Evolutionary conservation across 2,888 invertebrate genomes (phyloP), one percentile per base, ranked within the genome.

Genomic region (Apamea anceps): DNA sequence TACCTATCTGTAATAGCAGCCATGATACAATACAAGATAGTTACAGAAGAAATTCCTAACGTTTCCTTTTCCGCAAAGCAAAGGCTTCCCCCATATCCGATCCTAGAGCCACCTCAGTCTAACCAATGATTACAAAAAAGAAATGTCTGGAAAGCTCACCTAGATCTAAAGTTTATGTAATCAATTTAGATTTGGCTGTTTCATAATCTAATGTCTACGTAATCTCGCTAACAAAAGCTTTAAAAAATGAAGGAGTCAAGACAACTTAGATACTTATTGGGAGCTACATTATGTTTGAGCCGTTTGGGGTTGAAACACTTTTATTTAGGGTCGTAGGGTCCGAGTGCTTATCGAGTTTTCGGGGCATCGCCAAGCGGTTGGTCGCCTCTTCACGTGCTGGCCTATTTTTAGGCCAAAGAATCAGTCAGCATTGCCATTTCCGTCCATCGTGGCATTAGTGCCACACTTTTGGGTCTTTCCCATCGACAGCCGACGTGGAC

Each of bases 161-260:
- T 54, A 68, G n/a, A 51, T 51, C 37, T 1, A 54, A 51, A 60
- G 18, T 73, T 80, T 67, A 80, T n/a, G 28, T 57, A 68, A 63
- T 2, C 18, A 21, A 68, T 81, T 81, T 63, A 25, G 15, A 48
- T 74, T 74, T 21, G 21, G 37, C 48, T 60, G 54, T 74, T 81
- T 37, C 10, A 25, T 62, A 54, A 79, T 25, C 18, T 60, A 28
- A 78, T 45, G 8, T 32, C 13, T 67, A 28, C 37, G n/a, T 32
- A 75, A 57, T 37, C 2, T 5, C 63, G 25, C 25, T 28, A 42
- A 2, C 0, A 62, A 54, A 54, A 37, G 45, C 54, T 66, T 63
- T 12, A 45, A 63, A 63, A 42, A n/a, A 63, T 28, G 2, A 60
- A 60, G n/a, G n/a, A 60, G 13, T 28, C 15, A n/a, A n/a, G n/a